These are phyloP conservation scores for Drosophila rubida DNA, from an alignment of 2,888 invertebrate species.

Conservation along the genomic window DNA sequence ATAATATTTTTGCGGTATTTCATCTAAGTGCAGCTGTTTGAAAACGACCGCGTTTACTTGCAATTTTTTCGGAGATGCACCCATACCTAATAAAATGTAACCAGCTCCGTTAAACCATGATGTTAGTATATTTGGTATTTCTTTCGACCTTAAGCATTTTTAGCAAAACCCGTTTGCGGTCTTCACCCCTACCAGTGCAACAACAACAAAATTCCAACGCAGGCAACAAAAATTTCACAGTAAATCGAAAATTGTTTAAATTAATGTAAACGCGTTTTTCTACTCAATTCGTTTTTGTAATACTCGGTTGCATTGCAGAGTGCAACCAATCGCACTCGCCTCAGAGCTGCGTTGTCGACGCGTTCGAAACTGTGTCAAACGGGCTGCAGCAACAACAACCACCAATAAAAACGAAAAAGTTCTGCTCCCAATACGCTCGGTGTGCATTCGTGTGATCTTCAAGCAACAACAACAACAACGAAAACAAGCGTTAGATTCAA, in stretches of 20 bases:
- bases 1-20: too few relatives aligned
- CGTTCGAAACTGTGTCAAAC: slow-evolving; percentile 60
- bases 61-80: neutral
- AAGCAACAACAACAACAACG: slow-evolving; percentile 25
- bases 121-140: neutral
- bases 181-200: slow-evolving; percentile 48
- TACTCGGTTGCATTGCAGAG: neutral
- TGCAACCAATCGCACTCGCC: slow-evolving; percentile 20
- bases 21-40: too few relatives aligned
- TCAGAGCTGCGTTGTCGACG: slow-evolving; percentile 15
- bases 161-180: neutral
- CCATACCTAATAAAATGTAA: neutral
- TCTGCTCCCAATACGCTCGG: slow-evolving; percentile 28
- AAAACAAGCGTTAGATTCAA: slow-evolving; percentile 27
- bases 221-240: slow-evolving; percentile 37
- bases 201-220: slow-evolving; percentile 68
- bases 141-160: neutral
- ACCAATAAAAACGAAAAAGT: slow-evolving; percentile 24
- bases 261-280: slow-evolving; percentile 28
- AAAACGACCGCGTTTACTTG: neutral
- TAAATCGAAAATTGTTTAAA: slow-evolving; percentile 31
- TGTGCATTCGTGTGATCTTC: slow-evolving; percentile 30
- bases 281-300: slow-evolving; percentile 21
- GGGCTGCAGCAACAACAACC: slow-evolving; percentile 40
- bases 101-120: neutral